Evolutionary conservation across 2,888 invertebrate species (phyloP), one percentile per base, ranked within the genome.

Genomic region (Clivina fossor): DNA sequence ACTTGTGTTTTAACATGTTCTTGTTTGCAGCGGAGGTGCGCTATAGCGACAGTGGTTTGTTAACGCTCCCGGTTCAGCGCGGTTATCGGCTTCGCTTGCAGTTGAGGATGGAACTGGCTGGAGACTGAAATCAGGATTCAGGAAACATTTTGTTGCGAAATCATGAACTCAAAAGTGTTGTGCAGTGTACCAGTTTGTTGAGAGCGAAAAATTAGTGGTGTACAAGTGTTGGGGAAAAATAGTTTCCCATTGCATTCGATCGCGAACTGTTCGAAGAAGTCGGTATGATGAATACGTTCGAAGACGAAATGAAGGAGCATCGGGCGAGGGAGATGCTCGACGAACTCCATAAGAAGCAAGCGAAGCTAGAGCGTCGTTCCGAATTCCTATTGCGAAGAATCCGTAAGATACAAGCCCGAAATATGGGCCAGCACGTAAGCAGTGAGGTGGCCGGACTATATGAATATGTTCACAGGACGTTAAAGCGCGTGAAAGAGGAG

Each of bases 361-460:
- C 76, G 44, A 80, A 83, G 53, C 76, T 88, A 49, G 84, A 87
- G 66, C 76, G 86, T 30, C 80, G 86, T 60, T 80, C 86, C 64
- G 86, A 88, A 43, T 85, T 87, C 68, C 73, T 93, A 48, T 69
- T 85, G 64, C 77, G 90, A 61, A 79, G 93, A 60, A 73, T 91
- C 57, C 77, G 88, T 9, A 89, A 90, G 68, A 73, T 90, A 19
- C 91, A 93, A 70, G 82, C 85, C 0, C 79, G 85, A 48, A 77
- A 84, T 26, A 80, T 90, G 69, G 89, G 90, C 3, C 84, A 84
- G 59, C 90, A 92, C 70, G 78, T 85, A 19, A 85, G 88, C 47
- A 86, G 88, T 62, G 92, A 94, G 71, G 82, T 88, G 8, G 80
- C 83, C 16, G 88, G 88, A 3, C 83, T 91, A 50, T 83, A 89